Percentiles rank a stretch among this genome's conserved stretches.
Conservation (phyloP, 2,113 vertebrate genomes). For the Trachemys scripta region DNA sequence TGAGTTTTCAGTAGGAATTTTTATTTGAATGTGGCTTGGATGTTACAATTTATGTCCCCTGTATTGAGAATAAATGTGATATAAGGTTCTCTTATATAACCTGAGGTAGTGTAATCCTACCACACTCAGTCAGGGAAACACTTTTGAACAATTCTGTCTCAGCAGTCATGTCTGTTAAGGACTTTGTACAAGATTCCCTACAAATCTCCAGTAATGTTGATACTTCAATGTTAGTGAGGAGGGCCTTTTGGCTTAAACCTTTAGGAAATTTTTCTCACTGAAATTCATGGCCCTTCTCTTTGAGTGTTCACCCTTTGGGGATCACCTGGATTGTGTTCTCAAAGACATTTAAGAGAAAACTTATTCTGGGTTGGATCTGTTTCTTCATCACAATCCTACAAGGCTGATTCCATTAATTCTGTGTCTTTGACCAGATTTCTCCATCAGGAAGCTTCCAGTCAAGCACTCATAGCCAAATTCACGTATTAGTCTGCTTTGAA, state of each 20-base stretch:
- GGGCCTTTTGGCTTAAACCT: background rate
- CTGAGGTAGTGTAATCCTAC: background rate
- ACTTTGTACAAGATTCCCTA: background rate
- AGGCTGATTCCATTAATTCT: rapidly evolving
- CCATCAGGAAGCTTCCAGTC: background rate
- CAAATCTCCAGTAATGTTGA: background rate
- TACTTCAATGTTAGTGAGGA: background rate
- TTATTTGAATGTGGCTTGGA: background rate
- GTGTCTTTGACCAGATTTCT: background rate
- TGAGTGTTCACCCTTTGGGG: background rate
- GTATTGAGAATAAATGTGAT: background rate
- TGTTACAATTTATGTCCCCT: background rate
- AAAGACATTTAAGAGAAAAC: background rate
- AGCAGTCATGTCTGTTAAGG: background rate
- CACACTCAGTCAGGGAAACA: background rate
- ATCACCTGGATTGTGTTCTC: background rate
- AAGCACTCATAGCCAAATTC: background rate
- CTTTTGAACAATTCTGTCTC: background rate
- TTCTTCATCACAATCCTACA: background rate
- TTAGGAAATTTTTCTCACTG: background rate
- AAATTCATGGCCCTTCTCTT: background rate
- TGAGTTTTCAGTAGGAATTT: background rate
- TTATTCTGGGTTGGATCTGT: rapidly evolving
- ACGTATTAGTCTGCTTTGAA: background rate
- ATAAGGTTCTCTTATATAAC: slow-evolving; percentile 15